phyloP scores from a whole-genome alignment of 1,140 invertebrate genomes.

The Hormaphis cornu region DNA sequence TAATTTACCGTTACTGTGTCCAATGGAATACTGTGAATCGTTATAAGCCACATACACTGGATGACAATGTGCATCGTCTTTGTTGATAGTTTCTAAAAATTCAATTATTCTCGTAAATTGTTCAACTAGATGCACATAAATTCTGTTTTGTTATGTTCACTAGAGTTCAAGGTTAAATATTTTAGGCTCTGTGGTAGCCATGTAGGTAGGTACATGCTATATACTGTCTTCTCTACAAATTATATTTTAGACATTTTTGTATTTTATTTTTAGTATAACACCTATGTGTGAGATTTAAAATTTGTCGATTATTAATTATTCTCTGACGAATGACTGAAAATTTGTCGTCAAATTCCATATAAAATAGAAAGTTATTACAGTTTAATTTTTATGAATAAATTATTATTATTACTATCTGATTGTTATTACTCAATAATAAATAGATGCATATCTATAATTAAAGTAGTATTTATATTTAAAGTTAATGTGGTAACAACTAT shows the following conservation, averaged over 20 bases:
- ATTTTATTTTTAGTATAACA: conserved; percentile 5
- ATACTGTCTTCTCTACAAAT: conserved; percentile 17
- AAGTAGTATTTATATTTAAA: no score
- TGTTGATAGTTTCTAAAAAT: conserved; percentile 12
- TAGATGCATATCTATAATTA: no score
- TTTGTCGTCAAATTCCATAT: no score
- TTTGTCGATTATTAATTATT: no score
- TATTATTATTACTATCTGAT: no score
- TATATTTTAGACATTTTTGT: conserved; percentile 7
- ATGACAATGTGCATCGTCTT: conserved; percentile 23
- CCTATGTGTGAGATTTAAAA: no score
- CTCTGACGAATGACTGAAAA: no score
- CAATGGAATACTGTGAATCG: conserved; percentile 25
- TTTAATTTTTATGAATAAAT: no score
- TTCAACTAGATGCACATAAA: conserved; percentile 23
- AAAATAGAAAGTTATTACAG: no score
- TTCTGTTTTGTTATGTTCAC: conserved; percentile 24
- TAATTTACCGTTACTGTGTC: conserved; percentile 31
- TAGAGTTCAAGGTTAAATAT: conserved; percentile 14
- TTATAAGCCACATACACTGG: not conserved
- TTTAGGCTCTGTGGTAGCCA: not conserved
- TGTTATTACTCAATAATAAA: no score
- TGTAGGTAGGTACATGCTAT: not conserved
- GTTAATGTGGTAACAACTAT: no score
- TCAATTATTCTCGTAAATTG: conserved; percentile 25